Percentiles rank a stretch among this genome's conserved stretches.
These are phyloP conservation scores for Syngnathus acus DNA, from an alignment of 2,797 vertebrate genomes.

Conservation along the genomic window DNA sequence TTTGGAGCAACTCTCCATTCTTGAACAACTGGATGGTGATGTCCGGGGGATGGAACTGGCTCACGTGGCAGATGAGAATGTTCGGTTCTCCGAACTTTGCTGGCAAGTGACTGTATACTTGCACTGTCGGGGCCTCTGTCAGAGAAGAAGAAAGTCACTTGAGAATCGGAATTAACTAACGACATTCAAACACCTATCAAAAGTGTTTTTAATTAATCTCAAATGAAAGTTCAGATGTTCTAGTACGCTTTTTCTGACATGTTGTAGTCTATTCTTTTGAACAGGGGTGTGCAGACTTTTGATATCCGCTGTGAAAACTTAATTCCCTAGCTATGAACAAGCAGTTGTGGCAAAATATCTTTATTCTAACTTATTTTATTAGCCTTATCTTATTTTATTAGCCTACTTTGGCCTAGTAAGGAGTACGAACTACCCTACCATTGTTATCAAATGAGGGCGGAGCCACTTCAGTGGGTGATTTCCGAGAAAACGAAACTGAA, in stretches of 20 bases:
- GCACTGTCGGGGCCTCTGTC: conserved; percentile 59
- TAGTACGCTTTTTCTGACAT: no score
- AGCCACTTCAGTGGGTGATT: accelerated
- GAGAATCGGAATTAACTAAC: neutral
- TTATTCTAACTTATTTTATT: no score
- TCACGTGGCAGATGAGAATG: conserved; percentile 74
- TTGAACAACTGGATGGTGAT: conserved; percentile 65
- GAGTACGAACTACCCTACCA: no score
- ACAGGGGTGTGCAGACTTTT: no score
- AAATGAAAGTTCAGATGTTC: neutral
- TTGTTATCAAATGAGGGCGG: neutral
- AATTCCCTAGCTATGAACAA: no score
- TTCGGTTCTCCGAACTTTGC: conserved; percentile 38
- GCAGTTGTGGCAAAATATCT: no score
- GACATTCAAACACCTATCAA: conserved; percentile 1
- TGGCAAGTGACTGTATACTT: conserved; percentile 65
- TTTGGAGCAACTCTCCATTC: conserved; percentile 3
- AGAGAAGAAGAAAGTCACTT: neutral
- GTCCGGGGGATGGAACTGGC: conserved; percentile 74
- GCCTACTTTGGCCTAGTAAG: no score
- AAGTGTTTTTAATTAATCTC: neutral
- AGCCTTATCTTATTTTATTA: no score
- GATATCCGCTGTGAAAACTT: no score
- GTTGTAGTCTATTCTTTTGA: no score
- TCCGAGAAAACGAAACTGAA: neutral